These are phyloP conservation scores for Platynereis dumerilii DNA, from an alignment of 2,888 invertebrate species.

Conservation along the genomic window DNA sequence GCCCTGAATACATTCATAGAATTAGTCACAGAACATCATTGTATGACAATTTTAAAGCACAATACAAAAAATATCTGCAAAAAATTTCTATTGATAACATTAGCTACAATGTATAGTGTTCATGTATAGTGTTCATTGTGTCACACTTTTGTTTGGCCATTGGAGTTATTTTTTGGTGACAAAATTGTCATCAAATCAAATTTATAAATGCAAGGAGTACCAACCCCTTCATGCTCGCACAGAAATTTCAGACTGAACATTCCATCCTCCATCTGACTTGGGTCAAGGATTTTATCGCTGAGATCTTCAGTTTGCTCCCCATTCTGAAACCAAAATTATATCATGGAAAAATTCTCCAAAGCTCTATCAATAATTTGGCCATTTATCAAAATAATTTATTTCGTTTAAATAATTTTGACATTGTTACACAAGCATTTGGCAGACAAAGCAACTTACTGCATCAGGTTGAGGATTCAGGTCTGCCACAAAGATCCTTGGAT, in stretches of 20 bases:
- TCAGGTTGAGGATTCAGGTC: conserved; percentile 50
- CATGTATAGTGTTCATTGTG: neutral
- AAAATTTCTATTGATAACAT: neutral
- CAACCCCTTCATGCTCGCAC: conserved; percentile 60
- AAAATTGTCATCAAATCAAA: neutral
- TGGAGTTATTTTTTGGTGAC: too few relatives aligned
- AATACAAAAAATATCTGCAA: neutral
- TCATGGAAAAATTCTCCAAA: neutral
- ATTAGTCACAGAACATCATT: neutral
- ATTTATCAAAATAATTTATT: neutral
- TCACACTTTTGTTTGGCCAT: too few relatives aligned
- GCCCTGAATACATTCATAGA: too few relatives aligned
- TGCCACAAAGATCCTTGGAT: conserved; percentile 54
- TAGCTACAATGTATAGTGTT: neutral
- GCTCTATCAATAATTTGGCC: neutral
- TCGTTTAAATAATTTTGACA: too few relatives aligned
- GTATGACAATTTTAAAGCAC: neutral
- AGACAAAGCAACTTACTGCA: too few relatives aligned
- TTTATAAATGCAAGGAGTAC: conserved; percentile 9
- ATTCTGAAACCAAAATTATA: neutral
- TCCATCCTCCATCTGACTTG: conserved; percentile 6
- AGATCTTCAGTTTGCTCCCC: too few relatives aligned
- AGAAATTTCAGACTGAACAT: conserved; percentile 50
- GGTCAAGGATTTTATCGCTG: too few relatives aligned
- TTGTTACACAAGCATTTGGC: too few relatives aligned